Percentiles rank a stretch among this genome's conserved stretches.
phyloP scores from a whole-genome alignment of 2,888 invertebrate species.

The Tenodera sinensis region DNA sequence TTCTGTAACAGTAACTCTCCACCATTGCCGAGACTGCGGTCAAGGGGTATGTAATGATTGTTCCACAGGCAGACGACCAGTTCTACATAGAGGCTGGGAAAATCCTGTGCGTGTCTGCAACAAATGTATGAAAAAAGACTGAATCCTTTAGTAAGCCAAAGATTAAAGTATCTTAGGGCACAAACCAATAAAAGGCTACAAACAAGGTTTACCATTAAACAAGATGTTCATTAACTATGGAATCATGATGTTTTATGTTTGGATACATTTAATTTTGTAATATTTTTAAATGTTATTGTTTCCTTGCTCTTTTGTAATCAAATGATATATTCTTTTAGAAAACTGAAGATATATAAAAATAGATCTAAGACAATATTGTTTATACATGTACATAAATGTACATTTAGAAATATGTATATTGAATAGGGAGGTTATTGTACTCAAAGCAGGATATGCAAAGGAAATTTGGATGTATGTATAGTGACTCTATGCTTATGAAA shows the following conservation, averaged over 20 bases:
- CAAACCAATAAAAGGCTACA: background rate
- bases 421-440: background rate
- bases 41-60: constrained; percentile 62
- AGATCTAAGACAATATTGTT: background rate
- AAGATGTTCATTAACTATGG: background rate
- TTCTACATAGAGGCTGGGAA: constrained; percentile 49
- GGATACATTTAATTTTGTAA: background rate
- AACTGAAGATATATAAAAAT: background rate
- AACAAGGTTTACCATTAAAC: background rate
- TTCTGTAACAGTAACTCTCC: constrained; percentile 39
- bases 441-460: background rate
- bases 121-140: constrained; percentile 32
- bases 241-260: background rate
- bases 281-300: background rate
- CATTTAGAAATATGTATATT: background rate
- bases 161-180: background rate
- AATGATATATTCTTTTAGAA: background rate
- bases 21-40: constrained; percentile 71
- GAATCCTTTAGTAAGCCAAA: background rate
- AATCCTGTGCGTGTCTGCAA: constrained; percentile 49
- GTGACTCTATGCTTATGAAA: no score
- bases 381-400: background rate
- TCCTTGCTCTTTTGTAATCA: background rate
- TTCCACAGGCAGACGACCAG: constrained; percentile 43
- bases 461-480: background rate